Base-by-base conservation (phyloP, 1,140 invertebrate genomes). In the Zaprionus capensis region DNA sequence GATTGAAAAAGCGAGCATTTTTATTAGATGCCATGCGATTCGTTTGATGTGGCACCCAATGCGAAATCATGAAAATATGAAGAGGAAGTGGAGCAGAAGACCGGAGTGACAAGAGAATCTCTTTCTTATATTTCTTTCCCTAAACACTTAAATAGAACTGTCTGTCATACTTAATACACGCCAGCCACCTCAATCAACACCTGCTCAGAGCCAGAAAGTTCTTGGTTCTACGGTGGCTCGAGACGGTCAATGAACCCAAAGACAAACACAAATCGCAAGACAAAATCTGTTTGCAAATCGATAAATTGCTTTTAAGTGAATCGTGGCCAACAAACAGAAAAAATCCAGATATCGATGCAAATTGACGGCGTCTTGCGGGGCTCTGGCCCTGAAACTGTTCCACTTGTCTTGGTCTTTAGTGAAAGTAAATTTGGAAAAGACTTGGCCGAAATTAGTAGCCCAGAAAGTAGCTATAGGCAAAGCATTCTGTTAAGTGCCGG, bases 391-490 rank as follows among this genome's bases (percentile, higher is more conserved):
- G 20, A n/a, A 15, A 57, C 36, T n/a, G 24, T 15, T 57, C 17
- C 51, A 59, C 41, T 67, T 58, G 59, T 36, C 41, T 46, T 49
- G 31, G 22, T 56, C 31, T 34, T 51, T 41, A 90, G 84, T 84
- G 84, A 88, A 88, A 88, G 84, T 90, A 76, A 72, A 46, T 71
- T 38, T 70, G 69, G 62, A 78, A 80, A 71, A 78, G 65, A 64
- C 67, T 51, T 53, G 75, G 69, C 78, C 55, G 64, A 74, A 84
- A 73, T 81, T 58, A 84, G 78, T 84, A 56, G 78, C 71, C 81
- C 71, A 78, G 70, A 80, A 88, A 83, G 65, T n/a, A 61, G 67
- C 55, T 11, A 62, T 20, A 44, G 38, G 55, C 41, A 64, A 67
- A 64, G 20, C 46, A 80, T 81, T 67, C 78, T 68, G 36, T 65